These are phyloP conservation scores for Blastobasis lacticolella DNA, from an alignment of 2,888 invertebrate genomes.

Conservation along the genomic window DNA sequence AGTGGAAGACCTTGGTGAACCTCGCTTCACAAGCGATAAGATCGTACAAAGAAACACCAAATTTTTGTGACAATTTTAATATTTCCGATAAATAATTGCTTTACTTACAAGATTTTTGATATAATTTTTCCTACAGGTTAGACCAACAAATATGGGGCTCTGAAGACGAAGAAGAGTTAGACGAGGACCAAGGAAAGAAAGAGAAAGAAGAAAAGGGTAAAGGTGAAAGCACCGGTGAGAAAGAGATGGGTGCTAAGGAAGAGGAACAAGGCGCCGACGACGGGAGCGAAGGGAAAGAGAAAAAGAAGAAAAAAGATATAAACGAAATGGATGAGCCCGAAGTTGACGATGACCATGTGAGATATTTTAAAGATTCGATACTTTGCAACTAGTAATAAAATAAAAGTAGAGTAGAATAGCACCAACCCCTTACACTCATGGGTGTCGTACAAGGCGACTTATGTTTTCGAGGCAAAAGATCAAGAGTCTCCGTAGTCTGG, in stretches of 20 bases:
- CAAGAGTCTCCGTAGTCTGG: too few species aligned
- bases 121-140: slow-evolving; percentile 39
- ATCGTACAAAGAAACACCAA: too few species aligned
- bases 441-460: too few species aligned
- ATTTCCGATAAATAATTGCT: not conserved
- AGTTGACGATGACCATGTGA: slow-evolving; percentile 83
- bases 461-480: too few species aligned
- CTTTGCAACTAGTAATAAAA: too few species aligned
- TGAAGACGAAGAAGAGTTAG: slow-evolving; percentile 83
- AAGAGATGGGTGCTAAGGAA: slow-evolving; percentile 84
- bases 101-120: not conserved
- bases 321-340: slow-evolving; percentile 89
- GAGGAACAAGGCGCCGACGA: slow-evolving; percentile 73
- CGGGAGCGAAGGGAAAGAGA: slow-evolving; percentile 69
- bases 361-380: slow-evolving; percentile 8
- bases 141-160: slow-evolving; percentile 90
- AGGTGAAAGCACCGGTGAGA: slow-evolving; percentile 77
- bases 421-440: too few species aligned
- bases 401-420: too few species aligned
- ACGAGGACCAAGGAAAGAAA: slow-evolving; percentile 67
- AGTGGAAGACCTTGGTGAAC: too few species aligned
- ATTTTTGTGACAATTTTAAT: not conserved
- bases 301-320: slow-evolving; percentile 79
- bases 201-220: slow-evolving; percentile 77
- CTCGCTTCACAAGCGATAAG: too few species aligned